Percentiles rank a stretch among this genome's conserved stretches.
Evolutionary conservation across 2,888 invertebrate genomes (phyloP).

Genomic region (Criorhina ranunculi): DNA sequence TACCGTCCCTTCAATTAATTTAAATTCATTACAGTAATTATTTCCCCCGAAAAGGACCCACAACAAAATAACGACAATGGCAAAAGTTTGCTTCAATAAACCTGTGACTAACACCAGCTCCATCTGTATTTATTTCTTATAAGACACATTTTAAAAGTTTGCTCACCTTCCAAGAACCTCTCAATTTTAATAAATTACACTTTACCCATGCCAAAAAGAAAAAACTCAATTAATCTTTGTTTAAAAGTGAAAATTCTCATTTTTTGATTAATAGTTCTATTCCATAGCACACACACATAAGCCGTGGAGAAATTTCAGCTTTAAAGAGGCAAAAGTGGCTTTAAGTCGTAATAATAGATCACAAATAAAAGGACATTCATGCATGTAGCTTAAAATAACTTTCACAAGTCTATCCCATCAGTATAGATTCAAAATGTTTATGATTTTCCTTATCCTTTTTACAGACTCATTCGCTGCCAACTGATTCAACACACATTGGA

Average conservation of each 20-base stretch:
- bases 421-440: constrained; percentile 24
- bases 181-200: background rate
- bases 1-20: too few relatives aligned
- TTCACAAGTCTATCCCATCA: background rate
- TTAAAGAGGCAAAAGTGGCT: background rate
- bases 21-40: too few relatives aligned
- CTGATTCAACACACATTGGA: constrained; percentile 84
- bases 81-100: too few relatives aligned
- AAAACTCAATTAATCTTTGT: constrained; percentile 7
- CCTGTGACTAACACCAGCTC: too few relatives aligned
- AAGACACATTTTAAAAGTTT: too few relatives aligned
- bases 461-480: constrained; percentile 84
- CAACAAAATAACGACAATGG: too few relatives aligned
- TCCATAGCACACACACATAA: constrained; percentile 11
- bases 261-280: constrained; percentile 29
- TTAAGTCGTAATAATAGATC: background rate
- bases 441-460: constrained; percentile 51
- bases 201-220: background rate
- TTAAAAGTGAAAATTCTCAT: constrained; percentile 6
- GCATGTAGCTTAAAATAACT: constrained; percentile 45
- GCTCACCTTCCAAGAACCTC: too few relatives aligned
- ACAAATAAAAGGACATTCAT: constrained; percentile 37
- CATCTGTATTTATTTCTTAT: too few relatives aligned
- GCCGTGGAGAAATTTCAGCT: constrained; percentile 8
- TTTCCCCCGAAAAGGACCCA: too few relatives aligned